These are phyloP conservation scores for Amblyopsis rosae DNA, from an alignment of 2,113 vertebrate genomes.

Conservation along the genomic window DNA sequence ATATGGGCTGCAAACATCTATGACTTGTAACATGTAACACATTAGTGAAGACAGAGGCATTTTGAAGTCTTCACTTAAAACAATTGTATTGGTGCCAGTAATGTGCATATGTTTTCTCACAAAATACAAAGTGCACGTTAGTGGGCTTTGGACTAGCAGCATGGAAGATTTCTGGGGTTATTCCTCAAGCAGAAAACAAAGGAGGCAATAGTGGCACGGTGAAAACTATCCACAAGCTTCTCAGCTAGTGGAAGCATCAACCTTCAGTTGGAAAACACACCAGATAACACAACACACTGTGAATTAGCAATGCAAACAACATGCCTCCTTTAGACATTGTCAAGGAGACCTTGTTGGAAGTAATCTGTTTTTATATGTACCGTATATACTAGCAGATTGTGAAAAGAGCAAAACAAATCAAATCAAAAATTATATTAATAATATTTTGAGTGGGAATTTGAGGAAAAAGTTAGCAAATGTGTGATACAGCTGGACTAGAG, in stretches of 20 bases:
- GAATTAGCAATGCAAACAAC: constrained; percentile 58
- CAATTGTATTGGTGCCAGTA: constrained; percentile 27
- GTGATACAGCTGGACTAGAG: constrained; percentile 50
- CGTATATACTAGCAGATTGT: constrained; percentile 37
- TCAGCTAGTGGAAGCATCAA: constrained; percentile 42
- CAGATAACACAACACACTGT: constrained; percentile 64
- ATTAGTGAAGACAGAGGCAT: background rate
- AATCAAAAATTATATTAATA: constrained; percentile 33
- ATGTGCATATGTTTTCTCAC: constrained; percentile 34
- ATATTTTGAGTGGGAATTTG: constrained; percentile 42
- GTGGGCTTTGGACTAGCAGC: constrained; percentile 60
- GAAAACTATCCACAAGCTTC: constrained; percentile 59
- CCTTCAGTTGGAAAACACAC: constrained; percentile 57
- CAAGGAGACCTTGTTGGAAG: constrained; percentile 48
- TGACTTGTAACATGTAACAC: background rate
- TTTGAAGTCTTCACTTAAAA: background rate
- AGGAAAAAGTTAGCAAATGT: constrained; percentile 59
- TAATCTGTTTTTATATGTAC: constrained; percentile 13
- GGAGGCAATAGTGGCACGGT: constrained; percentile 59
- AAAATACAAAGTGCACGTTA: constrained; percentile 59
- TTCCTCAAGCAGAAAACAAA: constrained; percentile 65
- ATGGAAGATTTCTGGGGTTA: constrained; percentile 61
- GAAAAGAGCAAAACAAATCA: constrained; percentile 12
- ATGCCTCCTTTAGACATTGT: constrained; percentile 53
- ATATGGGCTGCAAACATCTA: background rate